Base-by-base conservation (phyloP, 2,797 vertebrate genomes). In the Hozukius guyotensis region DNA sequence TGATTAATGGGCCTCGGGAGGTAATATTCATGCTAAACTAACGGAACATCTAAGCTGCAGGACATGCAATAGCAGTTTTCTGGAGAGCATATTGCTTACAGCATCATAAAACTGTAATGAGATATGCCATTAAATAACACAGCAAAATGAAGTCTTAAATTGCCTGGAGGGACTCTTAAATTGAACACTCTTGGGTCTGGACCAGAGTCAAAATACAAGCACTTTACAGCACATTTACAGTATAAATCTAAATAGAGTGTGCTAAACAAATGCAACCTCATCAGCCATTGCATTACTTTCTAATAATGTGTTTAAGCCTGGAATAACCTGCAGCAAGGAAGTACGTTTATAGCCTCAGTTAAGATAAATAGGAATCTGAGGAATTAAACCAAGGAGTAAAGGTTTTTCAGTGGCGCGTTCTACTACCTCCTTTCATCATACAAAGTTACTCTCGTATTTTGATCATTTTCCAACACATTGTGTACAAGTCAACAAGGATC, bases 51-150 rank as follows among this genome's bases (percentile, higher is more conserved):
- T 80, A 77, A 87, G 89, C 91, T 92, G 89, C 81, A 86, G 86
- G 91, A 92, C 84, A 87, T 87, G 82, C 82, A 87, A 87, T 72
- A 75, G 88, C 72, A 72, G 75, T 89, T 93, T 93, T 92, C 86
- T 78, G 72, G 71, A 75, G 63, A 89, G 81, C 80, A 84, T 89
- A 91, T 90, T 93, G 93, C 93, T 94, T 91, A 90, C 91, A 92
- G 92, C 90, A 85, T 92, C 89, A 94, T 93, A 94, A 94, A 95
- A 93, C 87, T 89, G 88, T 93, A 94, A 94, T 93, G 89, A 94
- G 89, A 94, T 92, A 86, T 89, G 89, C 85, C 83, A 92, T 93
- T 94, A 94, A 94, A 91, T 93, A 93, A 92, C 86, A 87, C 80
- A 83, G 89, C 77, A 93, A 91, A 93, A 93, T 89, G 72, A 95